Percentiles rank a stretch among this genome's conserved stretches.
Conservation (phyloP, 2,797 vertebrate species). For the Chelonia mydas region DNA sequence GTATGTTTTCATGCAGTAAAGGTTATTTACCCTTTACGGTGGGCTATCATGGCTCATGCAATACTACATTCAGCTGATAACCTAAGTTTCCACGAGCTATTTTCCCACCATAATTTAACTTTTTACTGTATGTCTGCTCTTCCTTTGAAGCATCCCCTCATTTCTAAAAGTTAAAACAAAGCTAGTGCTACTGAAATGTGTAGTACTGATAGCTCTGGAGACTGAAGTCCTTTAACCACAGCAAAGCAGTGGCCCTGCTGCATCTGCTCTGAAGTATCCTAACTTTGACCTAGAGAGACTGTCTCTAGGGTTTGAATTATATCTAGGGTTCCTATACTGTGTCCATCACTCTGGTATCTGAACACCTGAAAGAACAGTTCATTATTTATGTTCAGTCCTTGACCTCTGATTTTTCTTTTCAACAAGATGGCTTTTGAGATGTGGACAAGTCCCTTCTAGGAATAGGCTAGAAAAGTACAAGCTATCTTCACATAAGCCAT, state of each 20-base stretch:
- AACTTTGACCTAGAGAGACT: neutral
- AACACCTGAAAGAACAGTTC: neutral
- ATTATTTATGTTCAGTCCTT: neutral
- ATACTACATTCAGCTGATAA: neutral
- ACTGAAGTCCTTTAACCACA: neutral
- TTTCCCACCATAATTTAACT: neutral
- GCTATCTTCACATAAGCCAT: neutral
- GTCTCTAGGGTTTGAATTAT: neutral
- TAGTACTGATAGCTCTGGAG: neutral
- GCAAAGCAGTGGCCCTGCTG: neutral
- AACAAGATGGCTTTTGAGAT: neutral
- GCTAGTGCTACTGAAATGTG: neutral
- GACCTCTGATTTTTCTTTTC: neutral
- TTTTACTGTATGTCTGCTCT: neutral
- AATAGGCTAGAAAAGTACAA: neutral
- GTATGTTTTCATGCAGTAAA: neutral
- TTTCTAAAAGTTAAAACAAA: neutral
- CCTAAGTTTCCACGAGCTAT: neutral
- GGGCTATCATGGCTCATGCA: neutral
- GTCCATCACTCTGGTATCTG: neutral
- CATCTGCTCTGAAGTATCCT: neutral
- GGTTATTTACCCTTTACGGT: neutral
- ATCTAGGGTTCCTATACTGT: neutral
- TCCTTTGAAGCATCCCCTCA: neutral
- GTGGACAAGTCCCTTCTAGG: neutral